Evolutionary conservation across 1,140 invertebrate species (phyloP).

Genomic region (Heterodera carotae): DNA sequence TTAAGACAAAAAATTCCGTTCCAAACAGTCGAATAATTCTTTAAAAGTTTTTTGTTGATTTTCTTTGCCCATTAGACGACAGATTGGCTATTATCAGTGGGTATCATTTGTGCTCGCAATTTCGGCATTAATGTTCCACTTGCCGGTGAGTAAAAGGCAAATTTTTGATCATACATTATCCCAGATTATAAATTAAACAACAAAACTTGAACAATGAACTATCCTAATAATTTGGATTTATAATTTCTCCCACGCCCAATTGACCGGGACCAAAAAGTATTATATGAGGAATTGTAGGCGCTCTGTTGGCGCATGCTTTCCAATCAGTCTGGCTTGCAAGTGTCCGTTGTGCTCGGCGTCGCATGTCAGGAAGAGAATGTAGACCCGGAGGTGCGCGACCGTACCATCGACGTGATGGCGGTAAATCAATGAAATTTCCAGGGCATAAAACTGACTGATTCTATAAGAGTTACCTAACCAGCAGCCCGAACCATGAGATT

Average conservation of each 20-base stretch:
- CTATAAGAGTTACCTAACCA: too few species aligned
- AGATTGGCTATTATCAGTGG: constrained; percentile 65
- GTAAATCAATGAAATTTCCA: too few species aligned
- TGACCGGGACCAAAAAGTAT: too few species aligned
- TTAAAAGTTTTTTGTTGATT: background rate
- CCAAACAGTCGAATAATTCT: too few species aligned
- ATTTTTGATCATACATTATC: too few species aligned
- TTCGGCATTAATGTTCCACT: constrained; percentile 69
- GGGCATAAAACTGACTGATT: too few species aligned
- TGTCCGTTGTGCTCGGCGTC: constrained; percentile 58
- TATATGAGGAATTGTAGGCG: constrained; percentile 44
- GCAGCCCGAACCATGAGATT: too few species aligned
- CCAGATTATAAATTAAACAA: too few species aligned
- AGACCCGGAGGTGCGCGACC: constrained; percentile 57
- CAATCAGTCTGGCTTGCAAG: constrained; percentile 67
- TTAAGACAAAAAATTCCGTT: too few species aligned
- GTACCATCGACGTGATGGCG: constrained; percentile 59
- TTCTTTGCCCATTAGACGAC: constrained; percentile 32
- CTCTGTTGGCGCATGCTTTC: constrained; percentile 70
- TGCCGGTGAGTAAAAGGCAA: constrained; percentile 61
- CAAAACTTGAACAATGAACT: too few species aligned
- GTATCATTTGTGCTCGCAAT: constrained; percentile 69
- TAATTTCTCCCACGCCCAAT: background rate
- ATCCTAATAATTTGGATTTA: background rate
- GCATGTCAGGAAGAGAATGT: constrained; percentile 64